A percentile compares a stretch with the other conserved stretches of the same genome.
These are phyloP conservation scores for Oryzaephilus surinamensis DNA, from an alignment of 1,140 invertebrate species.

Conservation along the genomic window DNA sequence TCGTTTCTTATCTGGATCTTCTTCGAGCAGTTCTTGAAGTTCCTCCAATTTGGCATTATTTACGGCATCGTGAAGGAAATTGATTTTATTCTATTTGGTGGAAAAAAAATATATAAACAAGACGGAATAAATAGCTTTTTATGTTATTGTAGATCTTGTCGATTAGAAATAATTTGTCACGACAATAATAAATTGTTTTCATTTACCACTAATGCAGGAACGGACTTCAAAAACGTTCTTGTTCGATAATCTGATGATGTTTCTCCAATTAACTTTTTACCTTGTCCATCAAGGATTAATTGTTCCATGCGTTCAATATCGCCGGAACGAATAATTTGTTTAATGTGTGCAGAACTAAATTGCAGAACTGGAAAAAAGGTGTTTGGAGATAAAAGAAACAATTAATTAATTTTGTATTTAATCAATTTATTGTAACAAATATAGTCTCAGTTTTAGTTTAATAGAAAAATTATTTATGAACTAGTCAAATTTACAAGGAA, in stretches of 20 bases:
- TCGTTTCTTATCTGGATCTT: conserved; percentile 46
- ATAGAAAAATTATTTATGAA: conserved; percentile 1
- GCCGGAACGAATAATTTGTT: conserved; percentile 58
- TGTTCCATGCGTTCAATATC: conserved; percentile 66
- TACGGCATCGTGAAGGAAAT: conserved; percentile 59
- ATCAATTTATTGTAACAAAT: background rate
- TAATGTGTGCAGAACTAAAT: conserved; percentile 47
- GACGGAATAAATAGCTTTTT: too few species aligned
- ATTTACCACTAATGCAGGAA: conserved; percentile 58
- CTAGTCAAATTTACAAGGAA: background rate
- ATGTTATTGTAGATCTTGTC: too few species aligned
- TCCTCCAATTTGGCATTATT: conserved; percentile 54
- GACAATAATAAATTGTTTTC: background rate
- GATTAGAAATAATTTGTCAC: conserved; percentile 1
- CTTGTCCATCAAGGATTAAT: conserved; percentile 66
- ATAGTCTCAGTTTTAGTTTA: too few species aligned
- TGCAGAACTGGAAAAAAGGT: conserved; percentile 33
- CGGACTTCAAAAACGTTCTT: conserved; percentile 51
- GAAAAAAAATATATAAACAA: conserved; percentile 1
- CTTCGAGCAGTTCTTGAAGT: conserved; percentile 47
- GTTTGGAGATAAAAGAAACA: background rate
- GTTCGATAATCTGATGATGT: conserved; percentile 53
- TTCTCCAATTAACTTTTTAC: conserved; percentile 56
- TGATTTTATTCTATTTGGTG: conserved; percentile 46
- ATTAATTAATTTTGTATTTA: conserved; percentile 1